Base-by-base conservation (phyloP, 2,888 invertebrate genomes). In the Dynastes grantii region DNA sequence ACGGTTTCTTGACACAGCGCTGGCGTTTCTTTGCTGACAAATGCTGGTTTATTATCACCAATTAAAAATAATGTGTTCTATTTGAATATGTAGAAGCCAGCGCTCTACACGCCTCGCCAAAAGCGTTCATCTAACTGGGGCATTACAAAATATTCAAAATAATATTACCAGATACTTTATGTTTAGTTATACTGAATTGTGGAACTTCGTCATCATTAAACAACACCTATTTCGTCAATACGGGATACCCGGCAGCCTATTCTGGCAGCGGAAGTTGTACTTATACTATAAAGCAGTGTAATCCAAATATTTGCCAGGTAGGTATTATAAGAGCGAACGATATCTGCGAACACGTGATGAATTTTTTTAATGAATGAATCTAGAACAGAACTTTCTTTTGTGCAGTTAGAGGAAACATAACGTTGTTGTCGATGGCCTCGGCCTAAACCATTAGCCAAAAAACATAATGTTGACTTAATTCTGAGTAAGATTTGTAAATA, bases 181-280 rank as follows among this genome's bases (percentile, higher is more conserved):
- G 88, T 87, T 53, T 86, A 96, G 96, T 94, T 85, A 92, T 94
- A 83, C 91, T 92, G 83, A 90, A 93, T 0, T 97, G 97, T 83
- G 95, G 95, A 2, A 88, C 90, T 0, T 91, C 92, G 0, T 93
- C 95, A 0, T 91, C 91, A 68, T 91, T 92, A 71, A 96, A 97
- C 87, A 95, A 95, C 85, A 96, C 96, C 0, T 96, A 96, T 86
- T 97, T 96, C 87, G 92, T 92, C 11, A 97, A 95, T 86, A 93
- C 93, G 0, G 92, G 92, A 2, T 96, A 94, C 88, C 96, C 96
- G 0, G 90, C 91, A 0, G 91, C 94, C 0, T 94, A 92, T 85
- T 88, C 91, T 0, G 94, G 94, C 0, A 94, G 94, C 0, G 91
- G 92, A 68, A 90, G 92, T 2, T 97, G 96, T 86, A 91, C 92